phyloP scores from a whole-genome alignment of 2,113 vertebrate genomes.

The Carollia perspicillata region DNA sequence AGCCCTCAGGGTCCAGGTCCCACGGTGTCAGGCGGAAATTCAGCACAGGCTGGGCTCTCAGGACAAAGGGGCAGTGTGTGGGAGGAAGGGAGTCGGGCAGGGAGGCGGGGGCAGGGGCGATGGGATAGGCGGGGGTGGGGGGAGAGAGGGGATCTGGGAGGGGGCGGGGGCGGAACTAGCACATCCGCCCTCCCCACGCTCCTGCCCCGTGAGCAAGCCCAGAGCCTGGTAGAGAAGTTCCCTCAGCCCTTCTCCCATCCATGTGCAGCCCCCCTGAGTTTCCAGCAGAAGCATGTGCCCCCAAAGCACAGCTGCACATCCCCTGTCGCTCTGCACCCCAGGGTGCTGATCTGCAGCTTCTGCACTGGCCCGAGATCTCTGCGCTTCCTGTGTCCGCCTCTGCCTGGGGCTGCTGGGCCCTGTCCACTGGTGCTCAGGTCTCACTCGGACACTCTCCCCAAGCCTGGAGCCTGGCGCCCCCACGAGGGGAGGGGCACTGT shows the following conservation, averaged over 20 bases:
- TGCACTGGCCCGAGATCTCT: background rate
- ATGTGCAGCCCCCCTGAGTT: background rate
- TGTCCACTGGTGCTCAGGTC: background rate
- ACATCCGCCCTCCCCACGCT: too few species aligned
- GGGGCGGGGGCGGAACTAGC: too few species aligned
- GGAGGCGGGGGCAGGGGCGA: too few species aligned
- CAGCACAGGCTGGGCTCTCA: too few species aligned
- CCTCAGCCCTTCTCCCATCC: background rate
- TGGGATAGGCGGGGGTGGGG: too few species aligned
- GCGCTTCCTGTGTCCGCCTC: background rate
- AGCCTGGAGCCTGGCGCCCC: background rate
- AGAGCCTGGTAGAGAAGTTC: accelerated
- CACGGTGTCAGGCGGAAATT: too few species aligned
- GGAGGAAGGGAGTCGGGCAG: too few species aligned
- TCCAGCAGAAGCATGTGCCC: background rate
- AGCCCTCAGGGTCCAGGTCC: too few species aligned
- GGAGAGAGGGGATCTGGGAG: accelerated
- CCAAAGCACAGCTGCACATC: accelerated
- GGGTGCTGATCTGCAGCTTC: background rate
- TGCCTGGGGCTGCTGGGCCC: accelerated
- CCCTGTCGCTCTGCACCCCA: background rate
- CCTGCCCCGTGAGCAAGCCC: background rate
- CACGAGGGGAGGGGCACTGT: too few species aligned
- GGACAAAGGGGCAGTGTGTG: too few species aligned
- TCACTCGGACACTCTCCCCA: background rate